Percentiles rank a stretch among this genome's conserved stretches.
These are phyloP conservation scores for Ursus arctos DNA, from an alignment of 2,113 vertebrate species.

Conservation along the genomic window DNA sequence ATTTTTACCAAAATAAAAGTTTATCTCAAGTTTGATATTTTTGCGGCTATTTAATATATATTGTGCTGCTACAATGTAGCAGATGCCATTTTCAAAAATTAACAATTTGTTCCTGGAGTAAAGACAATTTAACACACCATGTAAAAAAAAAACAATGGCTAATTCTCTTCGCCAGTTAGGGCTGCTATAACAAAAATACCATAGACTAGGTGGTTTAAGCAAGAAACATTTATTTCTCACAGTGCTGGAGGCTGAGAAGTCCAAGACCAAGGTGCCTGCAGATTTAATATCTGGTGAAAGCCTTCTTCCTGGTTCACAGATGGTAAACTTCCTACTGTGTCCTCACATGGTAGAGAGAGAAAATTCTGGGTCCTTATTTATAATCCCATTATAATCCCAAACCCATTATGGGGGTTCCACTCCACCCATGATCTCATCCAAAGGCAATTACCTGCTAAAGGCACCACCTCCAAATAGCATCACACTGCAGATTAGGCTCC, in stretches of 20 bases:
- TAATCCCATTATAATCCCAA: neutral
- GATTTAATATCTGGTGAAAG: neutral
- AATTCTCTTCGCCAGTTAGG: neutral
- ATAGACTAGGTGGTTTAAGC: neutral
- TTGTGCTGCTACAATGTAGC: neutral
- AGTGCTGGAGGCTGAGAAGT: neutral
- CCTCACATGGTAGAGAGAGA: neutral
- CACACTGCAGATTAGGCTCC: neutral
- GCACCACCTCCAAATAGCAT: neutral
- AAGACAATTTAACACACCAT: neutral
- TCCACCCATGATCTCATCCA: neutral
- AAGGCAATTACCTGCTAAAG: neutral
- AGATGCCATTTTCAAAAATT: neutral
- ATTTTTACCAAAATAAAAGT: neutral
- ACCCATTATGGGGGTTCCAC: no score
- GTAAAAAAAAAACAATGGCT: neutral
- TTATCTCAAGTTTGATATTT: neutral
- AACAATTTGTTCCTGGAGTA: neutral
- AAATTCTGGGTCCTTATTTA: neutral
- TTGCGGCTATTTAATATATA: neutral
- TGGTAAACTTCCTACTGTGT: neutral
- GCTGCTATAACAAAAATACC: neutral
- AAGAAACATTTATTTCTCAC: neutral
- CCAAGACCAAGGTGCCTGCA: neutral
- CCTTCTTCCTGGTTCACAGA: neutral